Evolutionary conservation across 2,888 invertebrate genomes (phyloP).

Genomic region (Drosophila fungiperda): DNA sequence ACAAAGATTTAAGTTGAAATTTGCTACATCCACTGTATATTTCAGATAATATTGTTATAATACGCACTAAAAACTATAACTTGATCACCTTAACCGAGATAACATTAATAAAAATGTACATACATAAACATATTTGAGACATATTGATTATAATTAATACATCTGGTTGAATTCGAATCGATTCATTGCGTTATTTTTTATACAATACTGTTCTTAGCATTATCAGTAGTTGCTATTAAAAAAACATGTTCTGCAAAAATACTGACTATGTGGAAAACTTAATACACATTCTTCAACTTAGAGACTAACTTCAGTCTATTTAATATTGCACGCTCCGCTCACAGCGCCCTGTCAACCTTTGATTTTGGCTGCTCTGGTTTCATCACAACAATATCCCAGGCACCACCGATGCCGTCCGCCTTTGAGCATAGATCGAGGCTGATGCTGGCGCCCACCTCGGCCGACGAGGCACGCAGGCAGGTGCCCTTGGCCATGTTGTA

Average conservation of each 20-base stretch:
- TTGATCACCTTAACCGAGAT: neutral
- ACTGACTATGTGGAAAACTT: constrained; percentile 62
- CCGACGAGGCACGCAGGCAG: constrained; percentile 88
- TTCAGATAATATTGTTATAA: constrained; percentile 1
- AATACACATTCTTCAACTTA: constrained; percentile 52
- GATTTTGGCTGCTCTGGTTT: constrained; percentile 20
- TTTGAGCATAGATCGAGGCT: constrained; percentile 88
- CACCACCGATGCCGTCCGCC: constrained; percentile 71
- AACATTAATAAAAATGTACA: constrained; percentile 19
- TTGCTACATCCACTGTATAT: neutral
- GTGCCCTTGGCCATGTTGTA: constrained; percentile 95
- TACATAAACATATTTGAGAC: constrained; percentile 26
- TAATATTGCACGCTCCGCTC: constrained; percentile 40
- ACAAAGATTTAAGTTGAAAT: neutral
- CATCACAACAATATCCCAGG: constrained; percentile 72
- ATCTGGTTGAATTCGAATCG: constrained; percentile 1
- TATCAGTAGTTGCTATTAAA: constrained; percentile 1
- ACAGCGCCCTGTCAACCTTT: constrained; percentile 54
- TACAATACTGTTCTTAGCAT: constrained; percentile 2
- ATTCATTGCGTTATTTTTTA: neutral
- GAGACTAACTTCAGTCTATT: constrained; percentile 59
- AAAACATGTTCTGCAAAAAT: constrained; percentile 49
- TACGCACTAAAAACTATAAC: neutral
- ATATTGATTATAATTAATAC: constrained; percentile 12
- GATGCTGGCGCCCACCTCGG: constrained; percentile 85